Evolutionary conservation across 2,888 invertebrate species (phyloP).

Genomic region (Fragum whitleyi): DNA sequence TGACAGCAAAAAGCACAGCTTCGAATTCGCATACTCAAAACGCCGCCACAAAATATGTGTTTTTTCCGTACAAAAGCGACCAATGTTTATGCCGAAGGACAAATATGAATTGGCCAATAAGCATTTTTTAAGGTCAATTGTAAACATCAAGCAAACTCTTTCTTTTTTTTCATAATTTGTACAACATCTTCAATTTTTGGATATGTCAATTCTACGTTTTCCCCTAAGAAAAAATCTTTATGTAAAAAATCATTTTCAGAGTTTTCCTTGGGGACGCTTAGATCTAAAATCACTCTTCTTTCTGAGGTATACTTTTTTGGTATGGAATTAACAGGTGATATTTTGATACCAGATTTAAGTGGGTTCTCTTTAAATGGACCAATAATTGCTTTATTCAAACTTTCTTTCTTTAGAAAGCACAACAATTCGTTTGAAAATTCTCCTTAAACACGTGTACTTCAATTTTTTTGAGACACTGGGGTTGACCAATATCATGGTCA

Average conservation of each 20-base stretch:
- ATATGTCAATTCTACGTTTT: neutral
- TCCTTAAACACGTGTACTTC: too few species aligned
- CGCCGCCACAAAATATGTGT: neutral
- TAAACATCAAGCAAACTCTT: neutral
- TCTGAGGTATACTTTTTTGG: neutral
- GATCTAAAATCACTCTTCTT: neutral
- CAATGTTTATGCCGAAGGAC: neutral
- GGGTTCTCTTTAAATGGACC: neutral
- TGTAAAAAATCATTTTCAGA: neutral
- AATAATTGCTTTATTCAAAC: neutral
- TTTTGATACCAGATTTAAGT: neutral
- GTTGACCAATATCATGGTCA: too few species aligned
- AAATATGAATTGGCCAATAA: neutral
- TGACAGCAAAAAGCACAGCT: neutral
- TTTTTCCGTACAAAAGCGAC: neutral
- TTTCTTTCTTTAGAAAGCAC: neutral
- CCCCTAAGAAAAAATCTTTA: constrained; percentile 9
- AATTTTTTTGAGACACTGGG: too few species aligned
- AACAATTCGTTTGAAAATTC: neutral
- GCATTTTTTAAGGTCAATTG: neutral
- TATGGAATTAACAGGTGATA: neutral
- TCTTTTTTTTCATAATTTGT: neutral
- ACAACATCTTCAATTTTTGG: neutral
- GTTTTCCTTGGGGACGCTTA: neutral
- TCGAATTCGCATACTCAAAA: neutral